Evolutionary conservation across 2,113 vertebrate genomes (phyloP).

Genomic region (Zootoca vivipara): DNA sequence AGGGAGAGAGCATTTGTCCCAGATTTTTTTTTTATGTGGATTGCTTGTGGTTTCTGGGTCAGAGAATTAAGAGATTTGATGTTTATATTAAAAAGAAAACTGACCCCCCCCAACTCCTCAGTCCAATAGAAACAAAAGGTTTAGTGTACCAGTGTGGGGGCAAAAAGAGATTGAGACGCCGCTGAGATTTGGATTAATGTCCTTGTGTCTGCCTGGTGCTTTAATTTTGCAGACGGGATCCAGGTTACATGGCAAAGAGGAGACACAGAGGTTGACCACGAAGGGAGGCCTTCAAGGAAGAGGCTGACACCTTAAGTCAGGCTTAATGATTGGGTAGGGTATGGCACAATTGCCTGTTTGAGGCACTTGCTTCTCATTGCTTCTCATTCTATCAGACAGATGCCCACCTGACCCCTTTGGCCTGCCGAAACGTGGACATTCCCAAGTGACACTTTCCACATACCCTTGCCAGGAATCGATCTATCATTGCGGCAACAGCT

Average conservation of each 20-base stretch:
- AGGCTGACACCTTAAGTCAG: conserved; percentile 8
- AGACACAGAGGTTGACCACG: rapidly evolving
- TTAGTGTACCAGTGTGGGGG: not conserved
- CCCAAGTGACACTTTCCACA: too few relatives aligned
- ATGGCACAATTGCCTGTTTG: rapidly evolving
- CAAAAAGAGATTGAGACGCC: not conserved
- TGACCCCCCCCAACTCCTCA: not conserved
- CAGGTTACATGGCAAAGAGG: rapidly evolving
- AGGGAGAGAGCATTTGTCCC: conserved; percentile 41
- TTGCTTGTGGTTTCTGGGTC: conserved; percentile 72
- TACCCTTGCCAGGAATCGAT: too few relatives aligned
- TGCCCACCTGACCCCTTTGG: too few relatives aligned
- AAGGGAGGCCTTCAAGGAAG: conserved; percentile 1
- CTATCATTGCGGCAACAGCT: too few relatives aligned
- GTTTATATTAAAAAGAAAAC: conserved; percentile 53
- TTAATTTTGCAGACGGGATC: conserved; percentile 13
- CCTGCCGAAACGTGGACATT: too few relatives aligned
- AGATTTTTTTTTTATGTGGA: conserved; percentile 64
- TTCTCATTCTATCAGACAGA: too few relatives aligned
- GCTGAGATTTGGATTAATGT: not conserved
- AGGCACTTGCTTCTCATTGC: conserved; percentile 17
- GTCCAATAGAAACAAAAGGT: conserved; percentile 51
- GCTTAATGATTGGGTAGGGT: conserved; percentile 1
- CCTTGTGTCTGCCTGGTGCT: not conserved
- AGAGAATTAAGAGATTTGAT: conserved; percentile 75